phyloP scores from a whole-genome alignment of 2,888 invertebrate species.

The Tipula vernalis region DNA sequence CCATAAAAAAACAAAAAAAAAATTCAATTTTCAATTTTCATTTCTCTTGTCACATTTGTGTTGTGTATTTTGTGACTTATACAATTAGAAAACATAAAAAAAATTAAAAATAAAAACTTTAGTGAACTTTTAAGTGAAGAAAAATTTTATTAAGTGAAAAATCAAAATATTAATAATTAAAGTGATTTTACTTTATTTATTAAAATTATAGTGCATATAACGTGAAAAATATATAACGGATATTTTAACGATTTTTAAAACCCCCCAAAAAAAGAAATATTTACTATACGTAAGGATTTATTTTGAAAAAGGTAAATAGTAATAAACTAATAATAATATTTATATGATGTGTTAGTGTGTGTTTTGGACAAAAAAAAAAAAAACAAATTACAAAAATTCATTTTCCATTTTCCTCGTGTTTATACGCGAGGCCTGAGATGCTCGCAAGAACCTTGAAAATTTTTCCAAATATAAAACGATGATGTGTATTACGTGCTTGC shows the following conservation, averaged over 20 bases:
- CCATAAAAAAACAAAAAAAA: not conserved
- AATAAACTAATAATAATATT: not conserved
- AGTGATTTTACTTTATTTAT: not conserved
- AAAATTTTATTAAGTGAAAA: not conserved
- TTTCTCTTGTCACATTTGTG: not conserved
- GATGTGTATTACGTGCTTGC: not conserved
- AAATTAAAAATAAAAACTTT: not conserved
- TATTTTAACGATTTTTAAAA: not conserved
- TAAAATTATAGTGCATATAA: not conserved
- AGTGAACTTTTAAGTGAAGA: not conserved
- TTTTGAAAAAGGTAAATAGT: not conserved
- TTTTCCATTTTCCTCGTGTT: not conserved
- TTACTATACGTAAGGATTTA: not conserved
- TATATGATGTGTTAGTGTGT: not conserved
- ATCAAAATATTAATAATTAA: too few species aligned
- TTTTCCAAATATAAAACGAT: slow-evolving; percentile 4
- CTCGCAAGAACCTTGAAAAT: not conserved
- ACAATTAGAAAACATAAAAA: not conserved
- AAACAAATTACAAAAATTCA: too few species aligned
- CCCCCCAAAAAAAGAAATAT: not conserved
- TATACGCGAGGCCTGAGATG: not conserved
- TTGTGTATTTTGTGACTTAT: not conserved
- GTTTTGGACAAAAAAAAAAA: not conserved
- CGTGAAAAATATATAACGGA: not conserved
- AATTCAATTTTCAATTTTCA: not conserved